Base-by-base conservation (phyloP, 1,140 invertebrate genomes). In the Panagrolaimus sp. region DNA sequence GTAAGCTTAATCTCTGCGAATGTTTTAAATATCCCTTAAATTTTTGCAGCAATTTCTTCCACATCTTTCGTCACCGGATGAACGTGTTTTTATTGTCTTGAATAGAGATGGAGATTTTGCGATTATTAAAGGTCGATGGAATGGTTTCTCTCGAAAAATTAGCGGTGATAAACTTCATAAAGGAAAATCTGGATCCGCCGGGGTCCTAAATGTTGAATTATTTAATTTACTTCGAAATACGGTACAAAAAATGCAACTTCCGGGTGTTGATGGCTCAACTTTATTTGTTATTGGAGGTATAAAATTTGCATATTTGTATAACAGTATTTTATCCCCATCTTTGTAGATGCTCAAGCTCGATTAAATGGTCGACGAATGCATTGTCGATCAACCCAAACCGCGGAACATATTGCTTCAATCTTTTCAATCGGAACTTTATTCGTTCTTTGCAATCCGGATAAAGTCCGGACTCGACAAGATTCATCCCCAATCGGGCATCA, bases 381-480 rank as follows among this genome's bases (percentile, higher is more conserved):
- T 62, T 79, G 76, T 58, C 74, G 78, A 4, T 74, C 65, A 17
- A 77, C 76, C 0, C 71, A 74, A 62, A 76, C 68, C 12, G 71
- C 76, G 14, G 76, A 78, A 67, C 76, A 78, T 67, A 62, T 78
- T 8, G 74, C 77, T n/a, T 71, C 72, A 24, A 78, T 78, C 55
- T 78, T 78, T 64, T 63, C 73, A 32, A 75, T 78, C 46, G 71
- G 75, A 21, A 80, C 75, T 1, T 65, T 78, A 6, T 78, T 78
- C 63, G 75, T 78, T 48, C 62, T 78, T 4, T 78, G 76, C 62
- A 77, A 77, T 69, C 76, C 76, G 5, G 76, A 78, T 58, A 77
- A 78, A 48, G 67, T 80, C 5, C 68, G 76, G 2, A 38, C 32
- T 7, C 12, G 69, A 7, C 52, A 68, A 24, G 78, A 78, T 21